These are phyloP conservation scores for Habrosyne pyritoides DNA, from an alignment of 2,888 invertebrate species.

Conservation along the genomic window DNA sequence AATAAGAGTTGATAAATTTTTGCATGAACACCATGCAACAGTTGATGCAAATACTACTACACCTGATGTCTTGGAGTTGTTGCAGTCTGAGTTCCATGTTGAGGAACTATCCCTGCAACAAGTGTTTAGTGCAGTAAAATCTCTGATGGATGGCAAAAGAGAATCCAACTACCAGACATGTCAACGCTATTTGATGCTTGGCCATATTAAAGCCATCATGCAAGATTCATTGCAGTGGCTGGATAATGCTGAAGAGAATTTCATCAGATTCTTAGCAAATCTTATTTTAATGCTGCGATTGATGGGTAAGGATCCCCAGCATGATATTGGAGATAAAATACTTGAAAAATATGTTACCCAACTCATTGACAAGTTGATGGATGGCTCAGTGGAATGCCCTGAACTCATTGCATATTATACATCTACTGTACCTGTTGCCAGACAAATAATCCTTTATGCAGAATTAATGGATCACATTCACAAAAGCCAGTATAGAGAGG, in stretches of 20 bases:
- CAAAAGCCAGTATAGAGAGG: constrained; percentile 85
- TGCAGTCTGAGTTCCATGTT: constrained; percentile 64
- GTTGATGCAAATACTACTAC: constrained; percentile 72
- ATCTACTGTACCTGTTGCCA: constrained; percentile 86
- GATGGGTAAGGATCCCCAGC: constrained; percentile 88
- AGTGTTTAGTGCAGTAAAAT: constrained; percentile 72
- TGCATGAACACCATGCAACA: constrained; percentile 75
- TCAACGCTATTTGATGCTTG: constrained; percentile 93
- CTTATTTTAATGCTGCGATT: constrained; percentile 91
- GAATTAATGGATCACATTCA: constrained; percentile 87
- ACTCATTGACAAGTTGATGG: constrained; percentile 84
- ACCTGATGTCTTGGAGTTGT: constrained; percentile 65
- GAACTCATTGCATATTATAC: constrained; percentile 93
- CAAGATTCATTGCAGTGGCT: constrained; percentile 88
- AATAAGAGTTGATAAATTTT: constrained; percentile 89
- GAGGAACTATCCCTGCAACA: constrained; percentile 71
- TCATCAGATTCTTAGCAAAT: constrained; percentile 93
- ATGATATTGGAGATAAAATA: constrained; percentile 89
- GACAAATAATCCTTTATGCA: constrained; percentile 85
- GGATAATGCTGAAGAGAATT: constrained; percentile 78
- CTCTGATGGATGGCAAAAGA: constrained; percentile 81
- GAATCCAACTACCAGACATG: constrained; percentile 88
- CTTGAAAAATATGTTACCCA: constrained; percentile 88
- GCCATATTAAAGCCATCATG: constrained; percentile 89
- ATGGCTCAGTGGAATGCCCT: constrained; percentile 86